Evolutionary conservation across 2,797 vertebrate genomes (phyloP).

Genomic region (Synaphobranchus kaupii): DNA sequence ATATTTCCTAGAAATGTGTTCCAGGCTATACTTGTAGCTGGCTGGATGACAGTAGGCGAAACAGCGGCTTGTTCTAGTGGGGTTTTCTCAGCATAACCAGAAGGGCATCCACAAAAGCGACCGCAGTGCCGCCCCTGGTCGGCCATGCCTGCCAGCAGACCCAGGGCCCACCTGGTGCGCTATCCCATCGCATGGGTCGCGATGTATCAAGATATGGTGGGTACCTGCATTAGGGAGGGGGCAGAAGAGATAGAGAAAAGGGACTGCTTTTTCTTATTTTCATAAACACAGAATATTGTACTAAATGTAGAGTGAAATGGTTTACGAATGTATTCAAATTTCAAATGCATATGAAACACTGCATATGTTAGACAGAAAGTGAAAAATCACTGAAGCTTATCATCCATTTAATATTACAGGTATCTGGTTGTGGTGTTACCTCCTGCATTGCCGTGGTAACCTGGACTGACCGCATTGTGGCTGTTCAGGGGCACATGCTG

Average conservation of each 20-base stretch:
- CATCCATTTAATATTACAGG: neutral
- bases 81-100: constrained; percentile 79
- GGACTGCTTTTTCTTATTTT: neutral
- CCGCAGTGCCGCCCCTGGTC: constrained; percentile 83
- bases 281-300: neutral
- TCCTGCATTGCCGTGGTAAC: constrained; percentile 70
- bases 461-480: constrained; percentile 79
- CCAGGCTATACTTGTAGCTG: neutral
- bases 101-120: constrained; percentile 93
- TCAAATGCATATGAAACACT: neutral
- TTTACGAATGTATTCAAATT: neutral
- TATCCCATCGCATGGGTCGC: constrained; percentile 75
- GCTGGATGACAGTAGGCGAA: neutral
- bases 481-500: constrained; percentile 79
- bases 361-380: neutral
- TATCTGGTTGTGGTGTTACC: constrained; percentile 52
- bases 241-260: neutral
- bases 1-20: neutral
- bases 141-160: constrained; percentile 85
- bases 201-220: constrained; percentile 85
- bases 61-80: neutral
- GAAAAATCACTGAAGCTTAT: neutral
- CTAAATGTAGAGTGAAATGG: neutral
- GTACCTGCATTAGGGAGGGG: constrained; percentile 61
- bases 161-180: constrained; percentile 83